Evolutionary conservation across 2,797 vertebrate species (phyloP).

Genomic region (Thripadectes ignobilis): DNA sequence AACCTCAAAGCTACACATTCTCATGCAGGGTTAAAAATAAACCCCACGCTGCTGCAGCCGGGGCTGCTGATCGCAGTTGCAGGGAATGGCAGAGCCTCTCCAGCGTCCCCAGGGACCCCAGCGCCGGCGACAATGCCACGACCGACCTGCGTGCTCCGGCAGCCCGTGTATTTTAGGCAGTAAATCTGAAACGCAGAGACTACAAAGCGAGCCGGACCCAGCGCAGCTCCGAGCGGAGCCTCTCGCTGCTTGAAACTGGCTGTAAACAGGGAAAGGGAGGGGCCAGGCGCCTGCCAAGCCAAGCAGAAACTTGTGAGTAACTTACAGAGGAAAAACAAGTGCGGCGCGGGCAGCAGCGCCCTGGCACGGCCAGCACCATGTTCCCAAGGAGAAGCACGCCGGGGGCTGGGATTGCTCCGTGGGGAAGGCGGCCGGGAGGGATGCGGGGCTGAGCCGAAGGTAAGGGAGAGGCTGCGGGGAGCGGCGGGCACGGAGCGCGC

Average conservation of each 20-base stretch:
- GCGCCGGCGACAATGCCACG: not conserved
- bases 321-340: constrained; percentile 68
- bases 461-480: no score
- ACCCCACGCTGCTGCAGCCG: not conserved
- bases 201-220: not conserved
- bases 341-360: constrained; percentile 9
- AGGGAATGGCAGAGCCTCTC: not conserved
- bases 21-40: not conserved
- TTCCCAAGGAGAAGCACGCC: not conserved
- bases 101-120: not conserved
- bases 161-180: not conserved
- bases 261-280: constrained; percentile 76
- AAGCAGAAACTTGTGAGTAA: constrained; percentile 71
- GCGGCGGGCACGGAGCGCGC: not conserved
- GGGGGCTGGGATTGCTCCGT: not conserved
- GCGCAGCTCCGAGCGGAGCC: not conserved
- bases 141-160: not conserved
- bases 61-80: not conserved
- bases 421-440: not conserved
- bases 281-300: constrained; percentile 66
- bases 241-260: constrained; percentile 38
- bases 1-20: not conserved
- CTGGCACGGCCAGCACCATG: not conserved
- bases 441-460: no score
- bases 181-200: not conserved